Evolutionary conservation across 2,888 invertebrate genomes (phyloP).

Genomic region (Taenaris catops): DNA sequence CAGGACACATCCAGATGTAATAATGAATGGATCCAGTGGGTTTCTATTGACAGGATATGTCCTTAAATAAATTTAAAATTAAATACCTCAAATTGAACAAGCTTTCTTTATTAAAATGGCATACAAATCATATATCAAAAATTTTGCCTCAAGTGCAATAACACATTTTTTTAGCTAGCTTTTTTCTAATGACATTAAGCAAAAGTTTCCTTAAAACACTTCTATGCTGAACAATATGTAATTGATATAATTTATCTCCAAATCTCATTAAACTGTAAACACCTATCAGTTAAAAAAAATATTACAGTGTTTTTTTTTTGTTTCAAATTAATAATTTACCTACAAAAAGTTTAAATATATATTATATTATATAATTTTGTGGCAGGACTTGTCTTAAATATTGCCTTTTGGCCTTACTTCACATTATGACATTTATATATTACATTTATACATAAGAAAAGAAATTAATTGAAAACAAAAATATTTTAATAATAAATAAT

Average conservation of each 20-base stretch:
- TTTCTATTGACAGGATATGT: constrained; percentile 89
- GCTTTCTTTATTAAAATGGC: constrained; percentile 19
- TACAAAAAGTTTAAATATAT: neutral
- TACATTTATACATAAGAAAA: neutral
- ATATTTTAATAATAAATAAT: constrained; percentile 26
- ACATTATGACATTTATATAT: neutral
- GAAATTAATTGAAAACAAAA: constrained; percentile 13
- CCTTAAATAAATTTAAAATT: constrained; percentile 46
- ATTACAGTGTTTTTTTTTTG: no score
- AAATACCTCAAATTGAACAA: constrained; percentile 14
- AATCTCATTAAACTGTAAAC: no score
- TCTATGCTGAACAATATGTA: constrained; percentile 4
- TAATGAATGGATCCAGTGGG: constrained; percentile 93
- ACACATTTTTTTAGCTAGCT: constrained; percentile 13
- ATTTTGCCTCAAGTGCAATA: constrained; percentile 9
- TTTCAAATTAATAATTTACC: constrained; percentile 1
- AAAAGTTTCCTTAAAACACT: constrained; percentile 4
- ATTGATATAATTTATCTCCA: constrained; percentile 4
- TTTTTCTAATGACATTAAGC: constrained; percentile 5
- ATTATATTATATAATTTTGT: constrained; percentile 3
- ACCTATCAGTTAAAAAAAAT: no score
- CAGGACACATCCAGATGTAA: constrained; percentile 96
- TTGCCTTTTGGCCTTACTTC: neutral
- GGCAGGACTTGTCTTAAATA: constrained; percentile 1
- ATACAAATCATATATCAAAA: constrained; percentile 19